Conservation (phyloP, 2,113 vertebrate genomes). For the Lichenostomus cassidix region DNA sequence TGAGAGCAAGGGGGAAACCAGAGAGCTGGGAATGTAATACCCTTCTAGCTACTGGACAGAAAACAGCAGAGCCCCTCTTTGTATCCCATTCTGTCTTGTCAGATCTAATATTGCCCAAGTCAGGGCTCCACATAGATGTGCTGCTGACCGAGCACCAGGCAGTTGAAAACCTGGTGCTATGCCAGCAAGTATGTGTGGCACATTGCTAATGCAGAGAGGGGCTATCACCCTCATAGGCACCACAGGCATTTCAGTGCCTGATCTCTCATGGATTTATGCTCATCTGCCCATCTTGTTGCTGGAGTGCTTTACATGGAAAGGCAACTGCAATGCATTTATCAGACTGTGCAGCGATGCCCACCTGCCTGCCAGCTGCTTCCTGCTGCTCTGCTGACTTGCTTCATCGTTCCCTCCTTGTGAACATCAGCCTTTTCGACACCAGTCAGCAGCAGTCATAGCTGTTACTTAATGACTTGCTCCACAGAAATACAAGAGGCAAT, state of each 20-base stretch:
- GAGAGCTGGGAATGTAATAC: neutral
- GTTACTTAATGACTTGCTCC: neutral
- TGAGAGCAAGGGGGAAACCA: neutral
- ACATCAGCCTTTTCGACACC: neutral
- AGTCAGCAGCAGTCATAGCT: neutral
- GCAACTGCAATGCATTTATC: neutral
- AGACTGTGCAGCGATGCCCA: neutral
- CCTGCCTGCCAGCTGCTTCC: slow-evolving; percentile 17
- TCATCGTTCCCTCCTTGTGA: neutral
- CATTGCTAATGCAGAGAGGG: neutral
- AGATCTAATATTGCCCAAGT: neutral
- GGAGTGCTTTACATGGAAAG: neutral
- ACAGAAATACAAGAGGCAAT: neutral
- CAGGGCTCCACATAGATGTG: neutral
- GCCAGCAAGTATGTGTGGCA: neutral
- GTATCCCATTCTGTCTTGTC: neutral
- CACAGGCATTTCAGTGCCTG: neutral
- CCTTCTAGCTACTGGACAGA: neutral
- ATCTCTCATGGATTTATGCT: neutral
- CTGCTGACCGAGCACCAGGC: neutral
- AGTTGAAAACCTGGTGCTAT: neutral
- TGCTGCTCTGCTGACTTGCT: neutral
- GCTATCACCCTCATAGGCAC: neutral
- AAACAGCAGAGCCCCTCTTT: neutral
- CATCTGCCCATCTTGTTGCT: neutral